Conservation (phyloP, 1,140 invertebrate genomes). For the Heliconius hermathena region DNA sequence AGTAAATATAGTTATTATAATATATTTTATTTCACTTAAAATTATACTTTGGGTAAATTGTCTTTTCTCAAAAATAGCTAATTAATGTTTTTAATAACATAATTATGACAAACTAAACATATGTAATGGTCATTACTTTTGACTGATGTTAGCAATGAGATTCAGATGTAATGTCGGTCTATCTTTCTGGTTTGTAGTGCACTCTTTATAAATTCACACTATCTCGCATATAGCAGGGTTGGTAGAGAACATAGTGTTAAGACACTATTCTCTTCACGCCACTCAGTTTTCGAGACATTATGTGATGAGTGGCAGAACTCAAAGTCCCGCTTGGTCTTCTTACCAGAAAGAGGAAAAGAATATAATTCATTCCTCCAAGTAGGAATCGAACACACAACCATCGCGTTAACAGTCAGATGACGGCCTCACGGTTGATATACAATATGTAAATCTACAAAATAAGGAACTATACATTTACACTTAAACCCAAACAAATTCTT, state of each 20-base stretch:
- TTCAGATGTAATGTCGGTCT: constrained; percentile 28
- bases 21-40: constrained; percentile 10
- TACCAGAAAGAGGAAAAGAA: too few species aligned
- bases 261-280: too few species aligned
- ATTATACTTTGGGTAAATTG: constrained; percentile 18
- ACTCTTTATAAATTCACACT: too few species aligned
- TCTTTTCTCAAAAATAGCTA: constrained; percentile 10
- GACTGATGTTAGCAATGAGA: constrained; percentile 74
- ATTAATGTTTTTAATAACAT: background rate
- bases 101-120: background rate
- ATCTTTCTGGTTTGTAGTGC: constrained; percentile 7
- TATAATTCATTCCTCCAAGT: too few species aligned
- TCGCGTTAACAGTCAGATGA: too few species aligned
- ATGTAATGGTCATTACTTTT: constrained; percentile 56
- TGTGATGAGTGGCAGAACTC: too few species aligned
- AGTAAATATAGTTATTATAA: constrained; percentile 20
- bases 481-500: constrained; percentile 71
- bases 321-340: too few species aligned
- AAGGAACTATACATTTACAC: constrained; percentile 78
- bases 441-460: constrained; percentile 66
- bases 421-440: too few species aligned
- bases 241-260: too few species aligned
- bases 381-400: too few species aligned
- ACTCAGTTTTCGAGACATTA: too few species aligned
- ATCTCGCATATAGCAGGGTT: too few species aligned